Percentiles rank a stretch among this genome's conserved stretches.
phyloP scores from a whole-genome alignment of 2,113 vertebrate genomes.

The Daphoenositta chrysoptera region DNA sequence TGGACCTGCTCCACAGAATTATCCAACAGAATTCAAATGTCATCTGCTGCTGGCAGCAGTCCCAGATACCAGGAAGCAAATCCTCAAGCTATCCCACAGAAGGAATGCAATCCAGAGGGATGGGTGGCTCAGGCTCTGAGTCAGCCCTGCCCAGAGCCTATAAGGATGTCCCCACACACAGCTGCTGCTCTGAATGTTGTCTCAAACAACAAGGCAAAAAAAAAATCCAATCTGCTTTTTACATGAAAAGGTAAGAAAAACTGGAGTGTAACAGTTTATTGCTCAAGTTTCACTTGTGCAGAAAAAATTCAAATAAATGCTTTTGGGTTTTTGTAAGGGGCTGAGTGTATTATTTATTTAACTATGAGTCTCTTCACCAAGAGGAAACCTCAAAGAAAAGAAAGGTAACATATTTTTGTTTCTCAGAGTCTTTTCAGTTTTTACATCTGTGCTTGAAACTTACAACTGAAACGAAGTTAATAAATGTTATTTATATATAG shows the following conservation, averaged over 20 bases:
- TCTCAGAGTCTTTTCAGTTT: neutral
- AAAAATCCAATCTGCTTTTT: neutral
- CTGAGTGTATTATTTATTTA: neutral
- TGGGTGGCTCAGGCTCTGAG: neutral
- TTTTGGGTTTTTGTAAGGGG: neutral
- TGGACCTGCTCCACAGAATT: neutral
- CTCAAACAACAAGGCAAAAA: neutral
- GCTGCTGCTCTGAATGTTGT: neutral
- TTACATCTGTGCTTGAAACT: neutral
- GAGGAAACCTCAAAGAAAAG: neutral
- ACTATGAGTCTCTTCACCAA: neutral
- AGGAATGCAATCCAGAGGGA: neutral
- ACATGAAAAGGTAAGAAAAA: neutral
- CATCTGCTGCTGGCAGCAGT: neutral
- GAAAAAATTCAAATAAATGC: neutral
- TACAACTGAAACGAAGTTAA: neutral
- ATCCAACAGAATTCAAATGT: neutral
- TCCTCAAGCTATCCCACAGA: neutral
- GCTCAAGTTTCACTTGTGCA: neutral
- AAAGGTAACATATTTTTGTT: neutral
- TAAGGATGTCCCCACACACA: neutral
- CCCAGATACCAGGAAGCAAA: neutral
- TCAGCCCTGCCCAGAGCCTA: neutral
- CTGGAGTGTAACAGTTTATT: neutral
- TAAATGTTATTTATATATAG: neutral